Evolutionary conservation across 2,797 vertebrate genomes (phyloP).

Genomic region (Glyptemys insculpta): DNA sequence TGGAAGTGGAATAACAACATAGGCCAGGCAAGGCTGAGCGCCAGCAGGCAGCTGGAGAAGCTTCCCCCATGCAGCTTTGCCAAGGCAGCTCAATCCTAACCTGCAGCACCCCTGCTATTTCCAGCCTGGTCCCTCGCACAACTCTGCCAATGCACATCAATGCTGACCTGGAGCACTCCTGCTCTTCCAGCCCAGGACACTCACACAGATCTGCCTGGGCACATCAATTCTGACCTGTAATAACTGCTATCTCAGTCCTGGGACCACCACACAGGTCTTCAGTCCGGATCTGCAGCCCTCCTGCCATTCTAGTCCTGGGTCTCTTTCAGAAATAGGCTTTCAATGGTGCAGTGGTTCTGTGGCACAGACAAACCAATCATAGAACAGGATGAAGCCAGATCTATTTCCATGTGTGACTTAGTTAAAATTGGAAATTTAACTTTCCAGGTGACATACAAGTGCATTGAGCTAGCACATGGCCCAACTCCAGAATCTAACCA

Average conservation of each 20-base stretch:
- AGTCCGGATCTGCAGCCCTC: neutral
- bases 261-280: neutral
- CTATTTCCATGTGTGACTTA: neutral
- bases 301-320: conserved; percentile 4
- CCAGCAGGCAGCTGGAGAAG: conserved; percentile 14
- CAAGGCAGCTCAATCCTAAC: conserved; percentile 36
- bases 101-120: conserved; percentile 40
- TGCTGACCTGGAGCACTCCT: neutral
- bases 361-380: rapidly evolving
- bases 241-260: neutral
- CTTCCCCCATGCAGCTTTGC: neutral
- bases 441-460: rapidly evolving
- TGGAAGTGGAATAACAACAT: neutral
- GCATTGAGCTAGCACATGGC: neutral
- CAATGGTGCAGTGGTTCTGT: neutral
- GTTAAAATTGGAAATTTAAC: neutral
- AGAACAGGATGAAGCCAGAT: neutral
- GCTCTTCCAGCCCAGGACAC: neutral
- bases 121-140: neutral
- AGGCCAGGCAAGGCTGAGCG: conserved; percentile 30
- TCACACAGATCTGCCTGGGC: conserved; percentile 2
- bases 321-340: conserved; percentile 1
- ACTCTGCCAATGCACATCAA: conserved; percentile 67
- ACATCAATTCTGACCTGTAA: neutral
- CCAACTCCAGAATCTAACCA: neutral